Percentiles rank a stretch among this genome's conserved stretches.
phyloP scores from a whole-genome alignment of 2,888 invertebrate genomes.

The Disparrhopalites patrizii region DNA sequence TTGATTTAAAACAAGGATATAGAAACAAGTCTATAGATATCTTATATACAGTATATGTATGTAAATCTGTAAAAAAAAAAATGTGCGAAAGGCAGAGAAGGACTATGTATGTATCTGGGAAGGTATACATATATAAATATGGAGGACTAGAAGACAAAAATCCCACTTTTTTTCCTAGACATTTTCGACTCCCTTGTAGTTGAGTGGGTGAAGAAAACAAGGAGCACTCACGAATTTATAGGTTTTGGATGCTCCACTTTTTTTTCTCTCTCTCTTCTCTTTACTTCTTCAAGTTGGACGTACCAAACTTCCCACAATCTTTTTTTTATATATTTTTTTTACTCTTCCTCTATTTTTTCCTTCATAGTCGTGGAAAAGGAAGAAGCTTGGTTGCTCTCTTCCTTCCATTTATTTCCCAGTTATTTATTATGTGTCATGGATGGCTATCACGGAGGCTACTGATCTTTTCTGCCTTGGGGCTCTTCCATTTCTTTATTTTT shows the following conservation, averaged over 20 bases:
- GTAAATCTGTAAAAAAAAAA: background rate
- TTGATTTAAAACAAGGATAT: background rate
- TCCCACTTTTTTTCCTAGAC: too few relatives aligned
- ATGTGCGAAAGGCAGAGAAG: background rate
- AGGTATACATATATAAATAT: too few relatives aligned
- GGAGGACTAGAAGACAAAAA: too few relatives aligned
- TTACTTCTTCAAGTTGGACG: too few relatives aligned
- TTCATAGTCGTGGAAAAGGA: conserved; percentile 16
- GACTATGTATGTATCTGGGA: too few relatives aligned
- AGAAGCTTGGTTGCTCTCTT: conserved; percentile 27
- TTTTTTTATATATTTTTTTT: conserved; percentile 24
- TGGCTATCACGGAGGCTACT: conserved; percentile 16
- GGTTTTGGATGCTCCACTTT: conserved; percentile 37
- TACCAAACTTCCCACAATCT: conserved; percentile 27
- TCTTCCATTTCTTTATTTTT: too few relatives aligned
- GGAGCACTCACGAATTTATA: conserved; percentile 29
- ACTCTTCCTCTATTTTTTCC: too few relatives aligned
- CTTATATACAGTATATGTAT: background rate
- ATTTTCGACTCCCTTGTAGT: conserved; percentile 8
- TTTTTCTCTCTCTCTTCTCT: too few relatives aligned
- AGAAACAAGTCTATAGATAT: too few relatives aligned
- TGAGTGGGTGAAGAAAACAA: conserved; percentile 24
- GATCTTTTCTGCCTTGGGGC: too few relatives aligned
- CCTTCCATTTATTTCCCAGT: conserved; percentile 26
- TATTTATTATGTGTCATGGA: conserved; percentile 25